phyloP scores from a whole-genome alignment of 2,797 vertebrate genomes.

The Mormyrus hasselquistii region DNA sequence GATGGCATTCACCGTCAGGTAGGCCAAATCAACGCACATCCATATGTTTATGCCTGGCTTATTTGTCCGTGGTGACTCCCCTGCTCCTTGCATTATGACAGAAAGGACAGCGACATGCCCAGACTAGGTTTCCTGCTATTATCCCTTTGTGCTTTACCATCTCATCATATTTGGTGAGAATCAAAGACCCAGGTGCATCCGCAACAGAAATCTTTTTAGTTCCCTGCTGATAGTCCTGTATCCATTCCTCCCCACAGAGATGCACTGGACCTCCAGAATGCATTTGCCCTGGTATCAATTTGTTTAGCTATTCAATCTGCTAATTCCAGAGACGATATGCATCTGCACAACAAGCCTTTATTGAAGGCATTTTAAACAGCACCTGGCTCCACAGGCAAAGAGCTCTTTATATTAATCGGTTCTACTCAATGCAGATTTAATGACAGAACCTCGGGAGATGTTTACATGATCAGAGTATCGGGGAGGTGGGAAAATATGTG shows the following conservation, averaged over 20 bases:
- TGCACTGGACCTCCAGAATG: neutral
- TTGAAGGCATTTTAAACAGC: conserved; percentile 42
- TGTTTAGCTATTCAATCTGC: conserved; percentile 33
- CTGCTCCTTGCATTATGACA: conserved; percentile 23
- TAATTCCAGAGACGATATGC: conserved; percentile 49
- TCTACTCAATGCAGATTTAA: conserved; percentile 49
- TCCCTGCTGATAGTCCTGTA: neutral
- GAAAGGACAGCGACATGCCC: conserved; percentile 26
- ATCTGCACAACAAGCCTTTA: conserved; percentile 39
- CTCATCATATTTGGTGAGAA: conserved; percentile 15
- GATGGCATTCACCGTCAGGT: conserved; percentile 37
- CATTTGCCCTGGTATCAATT: neutral
- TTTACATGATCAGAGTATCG: conserved; percentile 39
- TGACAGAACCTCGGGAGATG: conserved; percentile 30
- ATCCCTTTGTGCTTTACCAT: conserved; percentile 19
- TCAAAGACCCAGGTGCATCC: neutral
- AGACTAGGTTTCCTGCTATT: conserved; percentile 37
- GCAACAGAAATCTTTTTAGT: neutral
- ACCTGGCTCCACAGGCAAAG: conserved; percentile 39
- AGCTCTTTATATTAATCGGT: conserved; percentile 52
- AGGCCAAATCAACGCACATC: conserved; percentile 29
- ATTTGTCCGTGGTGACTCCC: conserved; percentile 25
- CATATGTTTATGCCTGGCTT: conserved; percentile 29
- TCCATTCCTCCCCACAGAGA: neutral
- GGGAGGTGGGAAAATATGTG: conserved; percentile 28